phyloP scores from a whole-genome alignment of 1,140 invertebrate species.

The Anastrepha ludens region DNA sequence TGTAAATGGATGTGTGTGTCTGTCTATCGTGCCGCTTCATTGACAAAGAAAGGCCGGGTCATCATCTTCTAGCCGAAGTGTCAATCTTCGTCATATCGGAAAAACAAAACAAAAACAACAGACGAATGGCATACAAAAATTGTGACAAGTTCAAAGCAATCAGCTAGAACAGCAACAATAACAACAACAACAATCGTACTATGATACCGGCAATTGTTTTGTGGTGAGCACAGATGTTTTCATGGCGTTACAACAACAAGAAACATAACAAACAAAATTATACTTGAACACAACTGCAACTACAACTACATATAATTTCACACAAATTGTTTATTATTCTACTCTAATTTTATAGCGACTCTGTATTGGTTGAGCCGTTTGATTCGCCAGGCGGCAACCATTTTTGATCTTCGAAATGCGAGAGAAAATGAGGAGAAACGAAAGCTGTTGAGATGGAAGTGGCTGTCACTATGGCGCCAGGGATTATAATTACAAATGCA shows the following conservation, averaged over 20 bases:
- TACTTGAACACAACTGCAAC: background rate
- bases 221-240: too few species aligned
- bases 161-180: background rate
- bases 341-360: background rate
- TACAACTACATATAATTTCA: background rate
- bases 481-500: background rate
- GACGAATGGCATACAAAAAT: background rate
- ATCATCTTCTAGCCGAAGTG: slow-evolving; percentile 20
- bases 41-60: slow-evolving; percentile 36
- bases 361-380: background rate
- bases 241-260: background rate
- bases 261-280: background rate
- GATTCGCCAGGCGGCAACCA: background rate
- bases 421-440: background rate
- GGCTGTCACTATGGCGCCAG: background rate
- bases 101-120: background rate
- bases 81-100: slow-evolving; percentile 3
- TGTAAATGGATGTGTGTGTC: background rate
- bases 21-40: slow-evolving; percentile 28
- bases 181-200: background rate
- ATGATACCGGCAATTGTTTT: background rate
- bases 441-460: background rate
- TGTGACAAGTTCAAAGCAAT: slow-evolving; percentile 23
- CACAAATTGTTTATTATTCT: background rate
- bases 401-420: background rate